Conservation (phyloP, 2,888 invertebrate genomes). For the Tipula unca region DNA sequence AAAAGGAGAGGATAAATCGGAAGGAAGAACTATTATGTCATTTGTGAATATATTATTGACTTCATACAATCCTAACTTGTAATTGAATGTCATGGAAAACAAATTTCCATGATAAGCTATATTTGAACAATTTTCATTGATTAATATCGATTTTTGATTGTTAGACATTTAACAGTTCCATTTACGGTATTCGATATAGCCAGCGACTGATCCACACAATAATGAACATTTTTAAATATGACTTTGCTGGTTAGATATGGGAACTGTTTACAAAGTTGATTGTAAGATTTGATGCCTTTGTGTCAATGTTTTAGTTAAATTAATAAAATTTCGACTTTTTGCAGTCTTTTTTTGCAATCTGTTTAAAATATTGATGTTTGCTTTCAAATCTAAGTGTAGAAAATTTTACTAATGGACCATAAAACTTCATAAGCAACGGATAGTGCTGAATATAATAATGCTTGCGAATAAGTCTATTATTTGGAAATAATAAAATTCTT, state of each 20-base stretch:
- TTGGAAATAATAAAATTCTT: neutral
- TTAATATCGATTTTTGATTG: neutral
- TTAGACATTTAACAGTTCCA: neutral
- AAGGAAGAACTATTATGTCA: neutral
- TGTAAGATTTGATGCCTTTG: neutral
- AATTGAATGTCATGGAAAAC: too few species aligned
- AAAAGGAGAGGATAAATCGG: neutral
- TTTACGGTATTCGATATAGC: neutral
- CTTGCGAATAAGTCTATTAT: neutral
- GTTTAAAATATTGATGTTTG: too few species aligned
- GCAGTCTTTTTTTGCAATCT: too few species aligned
- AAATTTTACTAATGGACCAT: neutral
- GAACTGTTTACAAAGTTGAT: neutral
- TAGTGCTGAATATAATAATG: neutral
- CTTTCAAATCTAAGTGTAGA: neutral
- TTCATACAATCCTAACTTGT: slow-evolving; percentile 3
- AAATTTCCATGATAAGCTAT: too few species aligned
- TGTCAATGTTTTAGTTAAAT: neutral
- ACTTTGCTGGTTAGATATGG: neutral
- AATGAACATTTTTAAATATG: neutral
- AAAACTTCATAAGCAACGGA: neutral
- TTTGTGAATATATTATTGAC: neutral
- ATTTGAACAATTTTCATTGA: neutral
- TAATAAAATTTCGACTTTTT: slow-evolving; percentile 10
- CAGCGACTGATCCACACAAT: neutral